Evolutionary conservation across 2,888 invertebrate genomes (phyloP), one percentile per base, ranked within the genome.

Genomic region (Mythimna ferrago): DNA sequence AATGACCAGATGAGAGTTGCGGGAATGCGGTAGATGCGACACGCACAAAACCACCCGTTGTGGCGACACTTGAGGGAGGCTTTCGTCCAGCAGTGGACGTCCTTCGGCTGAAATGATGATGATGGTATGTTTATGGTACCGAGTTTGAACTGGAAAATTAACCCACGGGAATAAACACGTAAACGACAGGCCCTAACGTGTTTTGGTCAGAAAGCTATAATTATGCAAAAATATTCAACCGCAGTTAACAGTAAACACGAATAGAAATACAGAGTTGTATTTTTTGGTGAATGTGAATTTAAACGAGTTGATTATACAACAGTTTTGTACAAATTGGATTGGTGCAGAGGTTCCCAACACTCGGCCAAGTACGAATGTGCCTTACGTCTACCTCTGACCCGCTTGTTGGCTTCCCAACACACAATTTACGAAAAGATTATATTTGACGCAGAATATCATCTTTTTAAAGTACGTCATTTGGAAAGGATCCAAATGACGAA

Each of bases 161-260:
- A 44, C 67, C 63, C 69, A 44, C n/a, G 48, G 51, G 66, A 60
- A 57, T 70, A 41, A 66, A 53, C 64, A 38, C 38, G 38, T n/a
- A 11, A 70, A 70, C 56, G 35, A 76, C 61, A 60, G 41, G 1
- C 1, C 26, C 26, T 63, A 56, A 67, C 71, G 64, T 64, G 73
- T 76, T 80, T 66, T 62, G 68, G 65, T 71, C 76, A 58, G 53
- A 61, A 73, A 66, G 60, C 21, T 58, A 63, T 70, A 83, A 82
- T 70, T 74, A 85, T 82, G 83, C 80, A 82, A 85, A 84, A 74
- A 78, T 83, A 85, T 84, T 81, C 83, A 74, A 68, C 81, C 76
- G 58, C 76, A 77, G 78, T 78, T 85, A 85, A 76, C 82, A 73
- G 74, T 66, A 80, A 81, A 75, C 71, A 77, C 71, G 81, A 84